Evolutionary conservation across 1,140 invertebrate species (phyloP).

Genomic region (Bombus pyrosoma): DNA sequence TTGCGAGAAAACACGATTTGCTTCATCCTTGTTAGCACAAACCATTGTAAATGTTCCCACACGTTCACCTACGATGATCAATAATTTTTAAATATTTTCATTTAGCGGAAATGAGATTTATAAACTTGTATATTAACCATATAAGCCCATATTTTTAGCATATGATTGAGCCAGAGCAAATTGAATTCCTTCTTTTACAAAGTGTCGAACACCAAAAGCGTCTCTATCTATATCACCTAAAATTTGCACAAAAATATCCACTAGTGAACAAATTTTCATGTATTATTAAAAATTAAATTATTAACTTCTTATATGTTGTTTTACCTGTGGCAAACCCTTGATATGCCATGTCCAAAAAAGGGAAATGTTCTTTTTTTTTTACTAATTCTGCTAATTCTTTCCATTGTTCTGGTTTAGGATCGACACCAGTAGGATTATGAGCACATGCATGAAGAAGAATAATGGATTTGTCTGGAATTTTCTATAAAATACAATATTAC

Average conservation of each 20-base stretch:
- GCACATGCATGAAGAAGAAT: conserved; percentile 99
- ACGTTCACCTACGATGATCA: conserved; percentile 89
- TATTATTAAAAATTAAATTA: not conserved
- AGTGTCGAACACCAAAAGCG: conserved; percentile 94
- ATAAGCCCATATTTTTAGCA: conserved; percentile 99
- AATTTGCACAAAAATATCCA: conserved; percentile 51
- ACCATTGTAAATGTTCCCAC: conserved; percentile 96
- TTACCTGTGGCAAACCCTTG: conserved; percentile 96
- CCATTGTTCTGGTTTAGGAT: conserved; percentile 97
- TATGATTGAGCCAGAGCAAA: conserved; percentile 97
- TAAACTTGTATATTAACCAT: conserved; percentile 87
- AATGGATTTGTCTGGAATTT: conserved; percentile 96
- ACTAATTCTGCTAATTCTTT: conserved; percentile 88
- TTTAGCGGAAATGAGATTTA: conserved; percentile 2
- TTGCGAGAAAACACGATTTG: conserved; percentile 94
- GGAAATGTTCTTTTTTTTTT: conserved; percentile 93
- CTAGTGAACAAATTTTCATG: not conserved
- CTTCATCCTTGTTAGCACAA: conserved; percentile 90
- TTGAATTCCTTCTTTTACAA: conserved; percentile 96
- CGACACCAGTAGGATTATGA: conserved; percentile 99
- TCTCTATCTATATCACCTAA: conserved; percentile 93
- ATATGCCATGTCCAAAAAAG: conserved; percentile 99
- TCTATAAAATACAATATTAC: conserved; percentile 84
- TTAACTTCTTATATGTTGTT: conserved; percentile 5
- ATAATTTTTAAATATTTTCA: not conserved